Base-by-base conservation (phyloP, 2,888 invertebrate species). In the Rhingia campestris region DNA sequence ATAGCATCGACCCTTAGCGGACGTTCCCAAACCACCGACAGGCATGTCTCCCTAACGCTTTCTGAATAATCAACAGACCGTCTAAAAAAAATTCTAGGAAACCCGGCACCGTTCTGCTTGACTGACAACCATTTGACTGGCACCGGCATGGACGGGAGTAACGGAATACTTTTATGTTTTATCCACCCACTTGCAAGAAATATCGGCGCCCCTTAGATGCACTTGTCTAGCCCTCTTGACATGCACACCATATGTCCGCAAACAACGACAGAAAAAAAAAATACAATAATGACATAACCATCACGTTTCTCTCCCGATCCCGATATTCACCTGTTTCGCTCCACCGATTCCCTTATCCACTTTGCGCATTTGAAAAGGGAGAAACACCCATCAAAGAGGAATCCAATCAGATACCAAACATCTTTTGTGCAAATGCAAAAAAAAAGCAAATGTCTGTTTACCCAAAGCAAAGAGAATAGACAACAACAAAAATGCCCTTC, bases 401-500 rank as follows among this genome's bases (percentile, higher is more conserved):
- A 70, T 12, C 22, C 54, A 39, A 33, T 49, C 66, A 39, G 9
- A 51, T 59, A 53, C 22, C 12, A 33, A 61, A 61, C 47, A 56
- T 37, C 30, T 33, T 22, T 22, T 9, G 39, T 41, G 41, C 43
- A 59, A 53, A 49, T 22, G 22, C 10, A 45, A 58, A 58, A 9
- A 37, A 56, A 33, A 22, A 6, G 1, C 4, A 43, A 59, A 45
- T 22, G 30, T n/a, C 45, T 69, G 72, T 81, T 72, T 82, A 81
- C 59, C 75, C 51, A 70, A 53, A 43, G 35, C 22, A n/a, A 3
- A 39, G 51, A 54, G 54, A 67, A 43, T 30, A 49, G 67, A 84
- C 74, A 79, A 84, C 74, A 79, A 79, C 79, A 84, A 79, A 74
- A 63, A 74, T 84, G 79, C 84, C 84, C 84, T 84, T 84, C 84